Evolutionary conservation across 2,113 vertebrate genomes (phyloP).

Genomic region (Peucedramus taeniatus): DNA sequence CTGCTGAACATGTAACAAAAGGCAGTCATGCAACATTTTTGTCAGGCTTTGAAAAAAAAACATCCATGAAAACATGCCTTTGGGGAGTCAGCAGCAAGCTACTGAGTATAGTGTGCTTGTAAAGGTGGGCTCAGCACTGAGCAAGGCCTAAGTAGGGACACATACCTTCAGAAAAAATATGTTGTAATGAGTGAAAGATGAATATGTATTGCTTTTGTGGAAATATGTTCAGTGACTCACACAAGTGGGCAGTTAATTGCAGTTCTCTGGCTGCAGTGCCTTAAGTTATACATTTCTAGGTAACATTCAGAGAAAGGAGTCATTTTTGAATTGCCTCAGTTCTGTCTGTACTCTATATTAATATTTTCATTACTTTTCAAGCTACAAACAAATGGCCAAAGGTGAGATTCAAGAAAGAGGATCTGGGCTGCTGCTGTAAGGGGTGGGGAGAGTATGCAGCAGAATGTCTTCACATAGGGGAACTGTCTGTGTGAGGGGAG

Average conservation of each 20-base stretch:
- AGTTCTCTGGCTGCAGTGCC: not conserved
- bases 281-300: slow-evolving; percentile 9
- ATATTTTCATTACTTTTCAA: not conserved
- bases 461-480: not conserved
- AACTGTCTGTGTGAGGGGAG: not conserved
- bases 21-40: not conserved
- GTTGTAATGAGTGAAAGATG: not conserved
- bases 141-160: not conserved
- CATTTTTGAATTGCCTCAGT: not conserved
- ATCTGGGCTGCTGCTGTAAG: not conserved
- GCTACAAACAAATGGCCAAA: not conserved
- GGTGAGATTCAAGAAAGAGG: not conserved
- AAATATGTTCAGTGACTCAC: slow-evolving; percentile 34
- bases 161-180: not conserved
- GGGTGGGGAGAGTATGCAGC: not conserved
- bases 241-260: slow-evolving; percentile 28
- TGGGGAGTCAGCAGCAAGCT: not conserved
- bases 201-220: slow-evolving; percentile 9
- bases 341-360: not conserved
- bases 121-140: not conserved
- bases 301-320: not conserved
- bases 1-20: not conserved
- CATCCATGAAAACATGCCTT: not conserved
- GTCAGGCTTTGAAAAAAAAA: not conserved
- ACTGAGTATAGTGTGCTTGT: not conserved